Evolutionary conservation across 2,113 vertebrate species (phyloP).

Genomic region (Felis chaus): DNA sequence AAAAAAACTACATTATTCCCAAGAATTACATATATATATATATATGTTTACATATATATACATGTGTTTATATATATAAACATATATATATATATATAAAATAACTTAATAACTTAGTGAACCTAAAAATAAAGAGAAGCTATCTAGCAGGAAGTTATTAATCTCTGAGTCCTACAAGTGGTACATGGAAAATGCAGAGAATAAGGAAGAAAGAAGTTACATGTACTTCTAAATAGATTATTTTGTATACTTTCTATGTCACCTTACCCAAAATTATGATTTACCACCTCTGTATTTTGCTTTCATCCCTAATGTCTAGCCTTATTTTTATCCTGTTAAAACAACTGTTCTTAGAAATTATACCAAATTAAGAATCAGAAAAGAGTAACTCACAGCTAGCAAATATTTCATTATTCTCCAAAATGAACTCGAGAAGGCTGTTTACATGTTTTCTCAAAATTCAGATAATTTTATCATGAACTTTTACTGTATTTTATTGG

Average conservation of each 20-base stretch:
- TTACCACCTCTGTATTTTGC: not conserved
- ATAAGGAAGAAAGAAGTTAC: not conserved
- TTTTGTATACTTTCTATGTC: constrained; percentile 6
- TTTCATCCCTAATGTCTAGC: not conserved
- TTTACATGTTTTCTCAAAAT: constrained; percentile 15
- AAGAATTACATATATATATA: not conserved
- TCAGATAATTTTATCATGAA: not conserved
- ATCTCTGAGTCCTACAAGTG: not conserved
- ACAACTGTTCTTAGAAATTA: constrained; percentile 10
- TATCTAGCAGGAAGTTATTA: not conserved
- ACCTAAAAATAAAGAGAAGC: constrained; percentile 20
- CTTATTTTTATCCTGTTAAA: constrained; percentile 45
- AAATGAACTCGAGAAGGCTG: constrained; percentile 20
- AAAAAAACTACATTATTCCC: not conserved
- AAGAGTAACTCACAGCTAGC: constrained; percentile 31
- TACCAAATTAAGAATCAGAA: constrained; percentile 2
- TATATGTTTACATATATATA: not conserved
- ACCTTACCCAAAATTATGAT: constrained; percentile 1
- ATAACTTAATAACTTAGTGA: not conserved
- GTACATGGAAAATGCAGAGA: not conserved
- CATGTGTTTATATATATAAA: not conserved
- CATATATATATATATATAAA: not conserved
- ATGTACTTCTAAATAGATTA: not conserved
- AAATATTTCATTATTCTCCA: constrained; percentile 37
- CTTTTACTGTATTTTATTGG: constrained; percentile 33